Evolutionary conservation across 2,113 vertebrate species (phyloP).

Genomic region (Lycaon pictus): DNA sequence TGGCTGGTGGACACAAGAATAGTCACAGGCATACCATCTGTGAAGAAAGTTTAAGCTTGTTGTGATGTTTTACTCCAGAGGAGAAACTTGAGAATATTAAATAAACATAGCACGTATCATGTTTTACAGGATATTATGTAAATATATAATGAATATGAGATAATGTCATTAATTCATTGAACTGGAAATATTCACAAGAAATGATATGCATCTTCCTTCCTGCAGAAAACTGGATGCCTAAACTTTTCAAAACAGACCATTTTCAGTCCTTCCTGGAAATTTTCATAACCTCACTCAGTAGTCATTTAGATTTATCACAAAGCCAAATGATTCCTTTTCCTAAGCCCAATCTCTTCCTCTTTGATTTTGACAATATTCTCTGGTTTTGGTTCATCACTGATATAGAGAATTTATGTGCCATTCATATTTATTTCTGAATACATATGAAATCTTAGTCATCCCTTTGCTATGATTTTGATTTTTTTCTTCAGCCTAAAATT

Average conservation of each 20-base stretch:
- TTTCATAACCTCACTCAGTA: not conserved
- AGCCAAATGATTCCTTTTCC: not conserved
- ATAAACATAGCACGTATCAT: not conserved
- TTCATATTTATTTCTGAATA: conserved; percentile 20
- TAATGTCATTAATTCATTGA: not conserved
- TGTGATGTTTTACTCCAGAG: not conserved
- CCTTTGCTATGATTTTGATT: not conserved
- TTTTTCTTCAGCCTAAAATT: conserved; percentile 15
- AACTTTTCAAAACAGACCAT: not conserved
- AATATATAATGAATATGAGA: not conserved
- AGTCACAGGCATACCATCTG: not conserved
- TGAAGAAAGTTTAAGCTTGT: conserved; percentile 39
- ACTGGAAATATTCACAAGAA: not conserved
- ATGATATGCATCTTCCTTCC: not conserved
- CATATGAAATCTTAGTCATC: not conserved
- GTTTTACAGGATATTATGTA: conserved; percentile 29
- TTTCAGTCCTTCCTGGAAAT: not conserved
- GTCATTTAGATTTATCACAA: conserved; percentile 9
- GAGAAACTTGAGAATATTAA: conserved; percentile 21
- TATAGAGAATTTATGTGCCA: not conserved
- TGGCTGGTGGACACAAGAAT: not conserved
- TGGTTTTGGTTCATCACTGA: not conserved
- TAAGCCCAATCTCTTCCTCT: not conserved
- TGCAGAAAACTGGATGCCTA: not conserved
- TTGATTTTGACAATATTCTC: conserved; percentile 20